Evolutionary conservation across 1,140 invertebrate species (phyloP).

Genomic region (Euura lappo): DNA sequence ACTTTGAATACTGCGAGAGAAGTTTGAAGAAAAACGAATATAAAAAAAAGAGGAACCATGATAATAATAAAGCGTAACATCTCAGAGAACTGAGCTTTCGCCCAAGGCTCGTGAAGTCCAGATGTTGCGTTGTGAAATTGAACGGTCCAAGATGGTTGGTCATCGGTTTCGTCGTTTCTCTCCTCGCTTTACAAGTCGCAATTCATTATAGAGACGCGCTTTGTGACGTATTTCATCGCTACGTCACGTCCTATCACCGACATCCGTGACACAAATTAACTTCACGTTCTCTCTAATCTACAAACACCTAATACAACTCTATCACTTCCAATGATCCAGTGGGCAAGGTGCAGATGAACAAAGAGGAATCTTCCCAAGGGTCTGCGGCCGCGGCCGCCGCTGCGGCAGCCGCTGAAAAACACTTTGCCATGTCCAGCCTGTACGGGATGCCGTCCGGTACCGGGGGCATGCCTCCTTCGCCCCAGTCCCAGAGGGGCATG

Average conservation of each 20-base stretch:
- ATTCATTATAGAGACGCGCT: no score
- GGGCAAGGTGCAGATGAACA: slow-evolving; percentile 48
- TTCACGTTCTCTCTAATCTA: no score
- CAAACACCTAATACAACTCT: no score
- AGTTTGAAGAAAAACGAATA: background rate
- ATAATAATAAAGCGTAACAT: background rate
- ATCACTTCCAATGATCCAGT: slow-evolving; percentile 33
- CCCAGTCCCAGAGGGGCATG: slow-evolving; percentile 52
- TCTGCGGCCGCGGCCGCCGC: slow-evolving; percentile 46
- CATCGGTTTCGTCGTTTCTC: no score
- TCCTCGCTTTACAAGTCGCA: no score
- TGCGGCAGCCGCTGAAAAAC: slow-evolving; percentile 55
- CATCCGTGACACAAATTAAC: no score
- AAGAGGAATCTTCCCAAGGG: slow-evolving; percentile 47
- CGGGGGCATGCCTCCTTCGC: slow-evolving; percentile 51
- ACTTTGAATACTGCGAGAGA: background rate
- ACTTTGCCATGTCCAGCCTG: slow-evolving; percentile 58
- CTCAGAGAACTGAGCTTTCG: no score
- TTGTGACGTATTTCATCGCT: no score
- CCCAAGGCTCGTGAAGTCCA: background rate
- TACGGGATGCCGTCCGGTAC: slow-evolving; percentile 50
- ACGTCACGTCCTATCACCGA: no score
- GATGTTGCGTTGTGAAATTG: slow-evolving; percentile 2
- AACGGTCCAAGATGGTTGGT: background rate
- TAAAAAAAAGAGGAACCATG: background rate